phyloP scores from a whole-genome alignment of 2,113 vertebrate species.

The Tupaia tana region DNA sequence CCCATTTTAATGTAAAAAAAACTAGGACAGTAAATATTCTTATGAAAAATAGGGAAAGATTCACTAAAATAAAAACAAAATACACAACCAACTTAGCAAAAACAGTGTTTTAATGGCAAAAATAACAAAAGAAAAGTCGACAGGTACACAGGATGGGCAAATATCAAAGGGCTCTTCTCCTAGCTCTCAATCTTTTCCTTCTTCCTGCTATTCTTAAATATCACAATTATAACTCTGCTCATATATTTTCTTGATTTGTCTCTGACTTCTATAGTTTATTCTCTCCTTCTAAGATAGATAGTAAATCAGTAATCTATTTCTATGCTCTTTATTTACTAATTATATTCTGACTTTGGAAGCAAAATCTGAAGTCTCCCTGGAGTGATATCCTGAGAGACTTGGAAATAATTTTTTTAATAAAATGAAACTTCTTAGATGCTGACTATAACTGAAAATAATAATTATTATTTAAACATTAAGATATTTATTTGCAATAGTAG shows the following conservation, averaged over 20 bases:
- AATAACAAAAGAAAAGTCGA: neutral
- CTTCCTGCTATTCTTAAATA: neutral
- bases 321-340: neutral
- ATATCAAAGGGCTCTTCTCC: neutral
- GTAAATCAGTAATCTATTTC: neutral
- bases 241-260: neutral
- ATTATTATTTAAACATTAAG: neutral
- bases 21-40: neutral
- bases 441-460: neutral
- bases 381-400: neutral
- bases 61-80: neutral
- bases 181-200: neutral
- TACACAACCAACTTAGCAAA: neutral
- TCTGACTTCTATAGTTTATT: neutral
- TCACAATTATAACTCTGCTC: neutral
- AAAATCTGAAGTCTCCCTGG: neutral
- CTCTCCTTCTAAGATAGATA: neutral
- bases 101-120: neutral
- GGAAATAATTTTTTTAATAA: neutral
- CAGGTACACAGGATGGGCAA: fast-evolving
- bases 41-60: neutral
- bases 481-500: neutral
- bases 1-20: neutral
- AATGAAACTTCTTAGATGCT: neutral
- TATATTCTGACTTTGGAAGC: neutral